A percentile compares a stretch with the other conserved stretches of the same genome.
These are phyloP conservation scores for Acrocera orbiculus DNA, from an alignment of 2,888 invertebrate genomes.

Conservation along the genomic window DNA sequence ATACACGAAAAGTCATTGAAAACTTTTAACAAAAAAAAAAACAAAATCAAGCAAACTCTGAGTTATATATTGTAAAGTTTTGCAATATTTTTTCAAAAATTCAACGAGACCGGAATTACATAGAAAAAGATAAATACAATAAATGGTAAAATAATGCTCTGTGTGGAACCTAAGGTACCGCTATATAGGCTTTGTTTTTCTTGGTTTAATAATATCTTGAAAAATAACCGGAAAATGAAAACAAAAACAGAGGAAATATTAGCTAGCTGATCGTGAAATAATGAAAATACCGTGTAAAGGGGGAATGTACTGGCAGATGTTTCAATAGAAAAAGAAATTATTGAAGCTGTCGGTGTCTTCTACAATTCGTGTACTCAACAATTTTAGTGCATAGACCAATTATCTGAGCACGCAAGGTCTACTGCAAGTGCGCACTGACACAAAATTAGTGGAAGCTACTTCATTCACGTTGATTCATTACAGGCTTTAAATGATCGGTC, in stretches of 20 bases:
- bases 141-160: too few relatives aligned
- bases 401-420: not conserved
- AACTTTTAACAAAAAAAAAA: too few relatives aligned
- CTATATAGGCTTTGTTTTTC: not conserved
- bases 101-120: too few relatives aligned
- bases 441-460: not conserved
- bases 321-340: too few relatives aligned
- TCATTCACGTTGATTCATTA: not conserved
- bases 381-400: too few relatives aligned
- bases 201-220: constrained; percentile 2
- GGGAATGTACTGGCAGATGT: constrained; percentile 5
- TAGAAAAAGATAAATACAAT: too few relatives aligned
- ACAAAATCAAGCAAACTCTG: too few relatives aligned
- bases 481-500: not conserved
- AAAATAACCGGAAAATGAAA: constrained; percentile 11
- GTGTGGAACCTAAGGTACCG: constrained; percentile 1
- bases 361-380: too few relatives aligned
- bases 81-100: too few relatives aligned
- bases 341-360: too few relatives aligned
- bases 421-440: not conserved
- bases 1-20: too few relatives aligned
- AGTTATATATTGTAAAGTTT: too few relatives aligned
- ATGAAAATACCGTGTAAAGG: not conserved
- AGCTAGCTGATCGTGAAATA: not conserved
- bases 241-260: constrained; percentile 6